phyloP scores from a whole-genome alignment of 2,888 invertebrate genomes.

The Tanypteryx hageni region DNA sequence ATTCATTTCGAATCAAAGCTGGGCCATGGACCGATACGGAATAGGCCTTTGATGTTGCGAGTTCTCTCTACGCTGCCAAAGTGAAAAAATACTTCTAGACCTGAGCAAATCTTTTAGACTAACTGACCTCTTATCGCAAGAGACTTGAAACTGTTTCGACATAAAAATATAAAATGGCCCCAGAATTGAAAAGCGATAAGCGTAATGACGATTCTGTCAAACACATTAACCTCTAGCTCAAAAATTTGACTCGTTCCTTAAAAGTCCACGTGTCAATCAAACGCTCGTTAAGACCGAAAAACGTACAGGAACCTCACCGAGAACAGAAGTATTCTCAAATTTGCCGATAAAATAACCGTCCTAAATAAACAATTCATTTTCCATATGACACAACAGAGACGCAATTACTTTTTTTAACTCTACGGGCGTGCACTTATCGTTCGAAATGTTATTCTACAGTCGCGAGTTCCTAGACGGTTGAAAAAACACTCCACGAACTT shows the following conservation, averaged over 20 bases:
- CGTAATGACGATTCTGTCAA: no score
- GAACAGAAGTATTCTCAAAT: no score
- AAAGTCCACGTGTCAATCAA: no score
- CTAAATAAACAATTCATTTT: not conserved
- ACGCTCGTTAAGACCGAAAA: no score
- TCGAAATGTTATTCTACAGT: not conserved
- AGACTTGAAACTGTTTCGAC: no score
- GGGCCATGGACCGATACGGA: no score
- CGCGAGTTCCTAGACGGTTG: not conserved
- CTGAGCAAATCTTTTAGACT: not conserved
- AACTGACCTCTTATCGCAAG: no score
- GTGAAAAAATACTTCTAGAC: not conserved
- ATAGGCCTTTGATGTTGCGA: not conserved
- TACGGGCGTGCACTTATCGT: not conserved
- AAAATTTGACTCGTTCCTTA: no score
- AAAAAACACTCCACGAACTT: not conserved
- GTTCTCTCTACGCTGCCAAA: not conserved
- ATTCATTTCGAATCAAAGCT: constrained; percentile 4
- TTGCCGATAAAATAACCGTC: not conserved
- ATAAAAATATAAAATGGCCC: no score
- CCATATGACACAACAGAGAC: not conserved
- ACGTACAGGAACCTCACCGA: no score
- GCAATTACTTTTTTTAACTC: not conserved
- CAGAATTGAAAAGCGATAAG: no score
- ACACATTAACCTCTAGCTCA: no score